Conservation (phyloP, 2,888 invertebrate genomes). For the Drosophila planitibia region DNA sequence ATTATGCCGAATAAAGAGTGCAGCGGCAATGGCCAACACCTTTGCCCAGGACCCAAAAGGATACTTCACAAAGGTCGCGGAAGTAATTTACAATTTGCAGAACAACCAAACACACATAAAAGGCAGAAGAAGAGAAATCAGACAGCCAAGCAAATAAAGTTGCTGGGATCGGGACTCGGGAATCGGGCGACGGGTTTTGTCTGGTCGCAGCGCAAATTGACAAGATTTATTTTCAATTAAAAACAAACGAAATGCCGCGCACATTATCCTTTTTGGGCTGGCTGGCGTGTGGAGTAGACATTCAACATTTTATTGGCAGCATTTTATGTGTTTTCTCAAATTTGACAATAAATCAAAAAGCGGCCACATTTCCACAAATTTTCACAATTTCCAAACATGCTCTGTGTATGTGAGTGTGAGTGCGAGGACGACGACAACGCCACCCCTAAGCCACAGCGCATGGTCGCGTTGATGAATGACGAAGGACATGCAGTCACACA, state of each 20-base stretch:
- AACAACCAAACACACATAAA: conserved; percentile 17
- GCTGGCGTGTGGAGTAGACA: conserved; percentile 24
- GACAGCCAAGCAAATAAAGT: conserved; percentile 62
- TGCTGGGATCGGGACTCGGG: not conserved
- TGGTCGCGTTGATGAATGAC: conserved; percentile 72
- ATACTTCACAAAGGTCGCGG: conserved; percentile 75
- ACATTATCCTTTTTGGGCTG: conserved; percentile 61
- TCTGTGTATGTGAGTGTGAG: conserved; percentile 42
- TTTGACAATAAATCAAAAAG: conserved; percentile 81
- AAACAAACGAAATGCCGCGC: conserved; percentile 59
- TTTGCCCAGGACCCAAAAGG: conserved; percentile 52
- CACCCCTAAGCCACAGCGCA: conserved; percentile 77
- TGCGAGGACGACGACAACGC: conserved; percentile 49
- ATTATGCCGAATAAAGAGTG: conserved; percentile 50
- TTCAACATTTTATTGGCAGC: conserved; percentile 75
- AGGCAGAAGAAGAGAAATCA: conserved; percentile 35
- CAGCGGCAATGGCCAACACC: conserved; percentile 59
- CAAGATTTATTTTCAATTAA: conserved; percentile 84
- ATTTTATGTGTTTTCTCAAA: conserved; percentile 76
- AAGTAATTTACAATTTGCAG: conserved; percentile 82
- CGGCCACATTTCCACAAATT: conserved; percentile 55
- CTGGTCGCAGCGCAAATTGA: conserved; percentile 71
- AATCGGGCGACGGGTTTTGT: conserved; percentile 46
- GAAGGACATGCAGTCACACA: conserved; percentile 71
- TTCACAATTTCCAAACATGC: conserved; percentile 49